Evolutionary conservation across 2,888 invertebrate genomes (phyloP).

Genomic region (Chorisops tibialis): DNA sequence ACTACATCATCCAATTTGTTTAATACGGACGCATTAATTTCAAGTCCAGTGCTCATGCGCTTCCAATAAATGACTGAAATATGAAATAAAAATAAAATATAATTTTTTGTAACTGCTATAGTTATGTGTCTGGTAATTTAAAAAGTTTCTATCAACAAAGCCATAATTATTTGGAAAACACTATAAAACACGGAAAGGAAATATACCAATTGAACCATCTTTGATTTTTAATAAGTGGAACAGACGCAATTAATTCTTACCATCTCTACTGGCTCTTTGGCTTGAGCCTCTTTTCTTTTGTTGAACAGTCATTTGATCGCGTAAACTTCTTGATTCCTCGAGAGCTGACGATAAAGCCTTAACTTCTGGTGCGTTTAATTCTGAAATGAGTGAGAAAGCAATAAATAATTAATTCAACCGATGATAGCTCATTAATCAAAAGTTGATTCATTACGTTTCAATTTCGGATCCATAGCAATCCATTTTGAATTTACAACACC

Average conservation of each 20-base stretch:
- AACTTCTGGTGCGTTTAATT: not conserved
- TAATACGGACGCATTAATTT: not conserved
- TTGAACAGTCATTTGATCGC: not conserved
- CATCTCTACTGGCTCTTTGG: not conserved
- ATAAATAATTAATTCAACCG: not conserved
- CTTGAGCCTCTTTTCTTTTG: not conserved
- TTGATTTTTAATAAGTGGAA: no score
- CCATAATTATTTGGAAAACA: no score
- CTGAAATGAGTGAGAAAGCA: not conserved
- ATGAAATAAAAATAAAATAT: not conserved
- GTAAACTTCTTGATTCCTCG: not conserved
- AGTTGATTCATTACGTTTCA: conserved; percentile 48
- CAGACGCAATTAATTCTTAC: not conserved
- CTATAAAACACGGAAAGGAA: no score
- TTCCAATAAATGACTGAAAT: conserved; percentile 4
- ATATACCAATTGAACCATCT: no score
- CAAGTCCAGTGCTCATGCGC: not conserved
- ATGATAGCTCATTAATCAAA: not conserved
- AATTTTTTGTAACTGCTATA: no score
- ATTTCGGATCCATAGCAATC: conserved; percentile 63
- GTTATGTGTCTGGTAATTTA: no score
- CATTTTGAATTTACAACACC: conserved; percentile 59
- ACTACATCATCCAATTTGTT: not conserved
- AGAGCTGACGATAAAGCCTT: not conserved
- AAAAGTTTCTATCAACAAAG: no score